These are phyloP conservation scores for Cyanoderma ruficeps DNA, from an alignment of 2,113 vertebrate genomes.

Conservation along the genomic window DNA sequence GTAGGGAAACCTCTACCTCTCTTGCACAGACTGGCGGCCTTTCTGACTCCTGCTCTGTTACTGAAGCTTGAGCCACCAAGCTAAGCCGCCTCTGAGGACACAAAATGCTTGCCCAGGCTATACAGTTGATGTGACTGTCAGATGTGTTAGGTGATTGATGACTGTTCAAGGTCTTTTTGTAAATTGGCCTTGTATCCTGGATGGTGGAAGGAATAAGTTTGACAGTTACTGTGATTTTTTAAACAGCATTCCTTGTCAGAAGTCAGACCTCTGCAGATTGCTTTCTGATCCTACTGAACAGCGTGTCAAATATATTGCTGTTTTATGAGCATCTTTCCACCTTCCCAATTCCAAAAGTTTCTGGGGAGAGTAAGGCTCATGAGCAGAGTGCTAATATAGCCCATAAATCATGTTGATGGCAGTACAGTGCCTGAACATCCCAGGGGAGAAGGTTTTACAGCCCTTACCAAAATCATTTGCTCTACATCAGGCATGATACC, in stretches of 20 bases:
- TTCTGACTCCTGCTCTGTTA: not conserved
- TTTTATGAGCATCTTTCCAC: slow-evolving; percentile 47
- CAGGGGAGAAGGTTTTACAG: not conserved
- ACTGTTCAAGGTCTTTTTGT: slow-evolving; percentile 23
- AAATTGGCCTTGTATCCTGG: slow-evolving; percentile 37
- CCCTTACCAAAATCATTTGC: not conserved
- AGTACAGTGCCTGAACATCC: not conserved
- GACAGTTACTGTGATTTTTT: slow-evolving; percentile 42
- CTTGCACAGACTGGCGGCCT: not conserved
- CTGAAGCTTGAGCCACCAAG: not conserved
- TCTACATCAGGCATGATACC: not conserved
- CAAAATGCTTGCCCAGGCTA: not conserved
- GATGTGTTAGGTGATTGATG: not conserved
- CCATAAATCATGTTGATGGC: not conserved
- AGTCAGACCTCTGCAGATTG: slow-evolving; percentile 43
- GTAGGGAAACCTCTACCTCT: not conserved
- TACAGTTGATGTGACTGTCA: not conserved
- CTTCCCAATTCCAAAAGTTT: slow-evolving; percentile 36
- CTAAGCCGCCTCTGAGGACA: not conserved
- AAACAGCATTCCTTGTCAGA: slow-evolving; percentile 30
- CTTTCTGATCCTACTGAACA: slow-evolving; percentile 35
- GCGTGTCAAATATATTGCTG: slow-evolving; percentile 33
- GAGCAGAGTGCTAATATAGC: slow-evolving; percentile 10
- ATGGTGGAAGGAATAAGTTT: slow-evolving; percentile 8
- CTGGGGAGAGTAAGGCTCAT: not conserved